phyloP scores from a whole-genome alignment of 2,797 vertebrate genomes.

The Ceryle rudis region DNA sequence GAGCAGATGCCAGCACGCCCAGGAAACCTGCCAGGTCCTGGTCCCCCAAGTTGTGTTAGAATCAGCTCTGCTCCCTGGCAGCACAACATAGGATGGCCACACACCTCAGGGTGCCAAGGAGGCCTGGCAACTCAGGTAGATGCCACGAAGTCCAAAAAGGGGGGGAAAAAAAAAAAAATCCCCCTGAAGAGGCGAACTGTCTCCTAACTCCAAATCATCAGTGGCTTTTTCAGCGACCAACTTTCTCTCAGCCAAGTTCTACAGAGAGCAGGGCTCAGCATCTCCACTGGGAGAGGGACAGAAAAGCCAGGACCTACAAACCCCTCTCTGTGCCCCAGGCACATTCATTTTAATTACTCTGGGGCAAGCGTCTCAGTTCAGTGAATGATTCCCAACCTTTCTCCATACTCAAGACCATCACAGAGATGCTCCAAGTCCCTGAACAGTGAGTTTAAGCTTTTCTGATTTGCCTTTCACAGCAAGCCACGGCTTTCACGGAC shows the following conservation, averaged over 20 bases:
- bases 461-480: not conserved
- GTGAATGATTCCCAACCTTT: not conserved
- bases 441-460: not conserved
- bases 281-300: not conserved
- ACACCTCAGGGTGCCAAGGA: not conserved
- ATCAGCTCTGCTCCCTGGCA: not conserved
- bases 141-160: not conserved
- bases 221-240: not conserved
- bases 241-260: not conserved
- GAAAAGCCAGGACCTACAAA: not conserved
- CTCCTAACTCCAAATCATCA: not conserved
- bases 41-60: not conserved
- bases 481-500: accelerated
- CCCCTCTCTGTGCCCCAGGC: not conserved
- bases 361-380: not conserved
- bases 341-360: not conserved
- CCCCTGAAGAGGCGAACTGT: not conserved
- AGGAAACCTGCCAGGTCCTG: not conserved
- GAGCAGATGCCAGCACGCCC: not conserved
- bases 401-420: not conserved
- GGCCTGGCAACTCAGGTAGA: not conserved
- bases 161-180: not conserved
- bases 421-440: not conserved
- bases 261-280: not conserved
- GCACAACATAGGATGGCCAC: accelerated